Conservation (phyloP, 2,888 invertebrate genomes). For the Hirtodrosophila trivittata region DNA sequence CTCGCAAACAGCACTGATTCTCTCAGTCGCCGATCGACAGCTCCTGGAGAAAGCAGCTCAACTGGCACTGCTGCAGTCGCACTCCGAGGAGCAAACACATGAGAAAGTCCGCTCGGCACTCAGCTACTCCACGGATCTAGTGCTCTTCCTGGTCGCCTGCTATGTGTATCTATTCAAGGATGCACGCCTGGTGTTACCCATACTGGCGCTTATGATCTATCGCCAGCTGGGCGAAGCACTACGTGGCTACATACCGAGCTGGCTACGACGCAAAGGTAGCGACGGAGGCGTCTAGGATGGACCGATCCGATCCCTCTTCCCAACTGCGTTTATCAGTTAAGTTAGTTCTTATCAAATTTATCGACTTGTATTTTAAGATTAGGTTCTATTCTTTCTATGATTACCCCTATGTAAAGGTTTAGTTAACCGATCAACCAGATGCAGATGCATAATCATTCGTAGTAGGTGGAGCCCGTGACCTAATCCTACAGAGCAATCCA, state of each 20-base stretch:
- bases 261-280: conserved; percentile 84
- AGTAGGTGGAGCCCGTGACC: too few relatives aligned
- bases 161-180: conserved; percentile 93
- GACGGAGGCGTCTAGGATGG: conserved; percentile 41
- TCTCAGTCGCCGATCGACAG: conserved; percentile 53
- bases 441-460: neutral
- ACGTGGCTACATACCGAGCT: conserved; percentile 86
- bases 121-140: conserved; percentile 90
- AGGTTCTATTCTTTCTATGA: conserved; percentile 40
- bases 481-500: too few relatives aligned
- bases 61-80: conserved; percentile 80
- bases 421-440: conserved; percentile 31
- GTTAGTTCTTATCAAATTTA: conserved; percentile 63
- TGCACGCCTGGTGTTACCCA: conserved; percentile 91
- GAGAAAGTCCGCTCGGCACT: conserved; percentile 88
- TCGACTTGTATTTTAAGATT: conserved; percentile 65
- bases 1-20: conserved; percentile 47
- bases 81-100: conserved; percentile 85
- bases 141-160: conserved; percentile 90
- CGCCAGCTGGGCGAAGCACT: conserved; percentile 90
- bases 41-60: conserved; percentile 58
- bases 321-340: conserved; percentile 73
- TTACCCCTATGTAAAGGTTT: conserved; percentile 16
- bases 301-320: conserved; percentile 4
- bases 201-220: conserved; percentile 90